Evolutionary conservation across 2,113 vertebrate species (phyloP).

Genomic region (Bubo blakistoni): DNA sequence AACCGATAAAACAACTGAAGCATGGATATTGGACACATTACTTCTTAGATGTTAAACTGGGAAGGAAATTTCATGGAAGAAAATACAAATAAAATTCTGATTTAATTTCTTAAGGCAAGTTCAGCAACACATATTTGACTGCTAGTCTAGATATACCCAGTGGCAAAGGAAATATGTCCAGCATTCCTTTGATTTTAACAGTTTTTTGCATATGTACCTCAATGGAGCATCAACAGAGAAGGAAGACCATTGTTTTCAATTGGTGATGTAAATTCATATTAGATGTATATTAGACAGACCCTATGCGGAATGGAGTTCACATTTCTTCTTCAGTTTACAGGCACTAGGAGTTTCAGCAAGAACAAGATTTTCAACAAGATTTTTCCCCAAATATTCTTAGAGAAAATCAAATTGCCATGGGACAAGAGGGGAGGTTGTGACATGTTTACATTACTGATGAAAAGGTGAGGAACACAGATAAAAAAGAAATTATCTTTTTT

Average conservation of each 20-base stretch:
- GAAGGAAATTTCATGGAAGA: background rate
- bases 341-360: background rate
- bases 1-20: accelerated
- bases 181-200: background rate
- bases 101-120: background rate
- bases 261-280: background rate
- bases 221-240: background rate
- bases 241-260: background rate
- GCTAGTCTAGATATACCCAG: background rate
- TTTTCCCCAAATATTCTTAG: background rate
- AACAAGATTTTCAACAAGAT: background rate
- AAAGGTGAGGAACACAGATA: background rate
- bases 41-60: background rate
- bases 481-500: background rate
- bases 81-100: background rate
- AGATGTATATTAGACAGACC: background rate
- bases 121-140: background rate
- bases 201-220: background rate
- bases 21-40: background rate
- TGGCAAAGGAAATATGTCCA: background rate
- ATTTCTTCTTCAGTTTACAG: background rate
- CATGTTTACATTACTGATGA: background rate
- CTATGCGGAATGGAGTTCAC: background rate
- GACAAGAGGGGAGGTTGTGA: background rate
- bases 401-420: background rate